phyloP scores from a whole-genome alignment of 1,140 invertebrate species.

The Apolygus lucorum region DNA sequence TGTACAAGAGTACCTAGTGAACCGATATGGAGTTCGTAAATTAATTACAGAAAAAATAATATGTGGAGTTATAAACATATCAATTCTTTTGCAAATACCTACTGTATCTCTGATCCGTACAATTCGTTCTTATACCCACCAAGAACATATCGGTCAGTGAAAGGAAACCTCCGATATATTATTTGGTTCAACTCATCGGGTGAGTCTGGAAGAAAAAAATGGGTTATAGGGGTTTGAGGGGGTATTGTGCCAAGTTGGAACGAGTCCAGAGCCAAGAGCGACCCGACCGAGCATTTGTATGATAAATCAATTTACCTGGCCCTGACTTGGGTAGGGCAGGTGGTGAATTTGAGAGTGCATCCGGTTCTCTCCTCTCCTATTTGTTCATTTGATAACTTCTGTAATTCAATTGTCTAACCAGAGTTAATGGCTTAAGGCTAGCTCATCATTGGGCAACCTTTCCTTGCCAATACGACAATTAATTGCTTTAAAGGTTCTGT shows the following conservation, averaged over 20 bases:
- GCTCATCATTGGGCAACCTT: not conserved
- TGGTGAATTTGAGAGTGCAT: conserved; percentile 1
- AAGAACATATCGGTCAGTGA: conserved; percentile 6
- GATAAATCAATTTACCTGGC: conserved; percentile 15
- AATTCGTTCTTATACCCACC: no score
- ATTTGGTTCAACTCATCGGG: conserved; percentile 1
- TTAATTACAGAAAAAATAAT: no score
- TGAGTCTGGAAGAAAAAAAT: not conserved
- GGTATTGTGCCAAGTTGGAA: conserved; percentile 14
- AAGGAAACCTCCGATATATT: not conserved
- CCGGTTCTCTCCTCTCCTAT: not conserved
- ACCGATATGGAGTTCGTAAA: no score
- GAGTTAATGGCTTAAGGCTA: not conserved
- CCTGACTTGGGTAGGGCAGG: not conserved
- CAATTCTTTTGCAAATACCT: no score
- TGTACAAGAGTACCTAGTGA: no score
- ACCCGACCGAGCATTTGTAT: conserved; percentile 1
- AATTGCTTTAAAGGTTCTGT: no score
- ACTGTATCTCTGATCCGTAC: no score
- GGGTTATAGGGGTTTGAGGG: not conserved
- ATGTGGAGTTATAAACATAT: no score
- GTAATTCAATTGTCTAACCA: not conserved
- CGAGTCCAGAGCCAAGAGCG: conserved; percentile 1
- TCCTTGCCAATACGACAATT: not conserved
- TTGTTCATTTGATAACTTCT: conserved; percentile 8